phyloP scores from a whole-genome alignment of 1,140 invertebrate species.

The Cherax destructor region DNA sequence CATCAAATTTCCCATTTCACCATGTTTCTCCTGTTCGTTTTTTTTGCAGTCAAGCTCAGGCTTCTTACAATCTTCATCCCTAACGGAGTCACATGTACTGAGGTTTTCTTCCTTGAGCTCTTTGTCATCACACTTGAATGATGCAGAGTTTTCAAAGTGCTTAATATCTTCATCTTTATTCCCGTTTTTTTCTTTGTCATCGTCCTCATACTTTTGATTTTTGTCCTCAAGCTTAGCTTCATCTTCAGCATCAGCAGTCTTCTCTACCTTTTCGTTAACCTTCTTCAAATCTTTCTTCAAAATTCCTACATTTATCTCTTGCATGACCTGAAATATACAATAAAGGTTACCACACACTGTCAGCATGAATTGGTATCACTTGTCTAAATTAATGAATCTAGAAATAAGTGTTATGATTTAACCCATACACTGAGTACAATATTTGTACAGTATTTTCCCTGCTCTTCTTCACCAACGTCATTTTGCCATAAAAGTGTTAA shows the following conservation, averaged over 20 bases:
- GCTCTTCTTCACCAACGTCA: no score
- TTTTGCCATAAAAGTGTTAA: no score
- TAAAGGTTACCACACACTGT: not conserved
- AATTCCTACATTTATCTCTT: not conserved
- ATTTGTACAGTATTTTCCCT: no score
- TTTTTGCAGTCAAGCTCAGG: constrained; percentile 9
- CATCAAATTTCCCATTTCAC: not conserved
- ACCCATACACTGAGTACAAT: no score
- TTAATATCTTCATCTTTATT: not conserved
- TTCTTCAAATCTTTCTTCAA: constrained; percentile 9
- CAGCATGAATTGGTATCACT: no score
- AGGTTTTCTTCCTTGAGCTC: constrained; percentile 15
- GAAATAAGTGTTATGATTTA: no score
- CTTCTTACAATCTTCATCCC: constrained; percentile 14
- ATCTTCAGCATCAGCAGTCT: constrained; percentile 10
- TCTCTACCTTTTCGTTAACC: not conserved
- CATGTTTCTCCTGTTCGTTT: not conserved
- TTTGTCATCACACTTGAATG: constrained; percentile 19
- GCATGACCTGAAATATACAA: not conserved
- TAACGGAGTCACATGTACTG: not conserved
- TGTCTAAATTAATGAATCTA: no score
- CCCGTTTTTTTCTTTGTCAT: not conserved
- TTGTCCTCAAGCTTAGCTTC: not conserved
- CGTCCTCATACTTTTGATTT: not conserved
- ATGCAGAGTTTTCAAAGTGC: not conserved